Base-by-base conservation (phyloP, 2,888 invertebrate species). In the Rutpela maculata region DNA sequence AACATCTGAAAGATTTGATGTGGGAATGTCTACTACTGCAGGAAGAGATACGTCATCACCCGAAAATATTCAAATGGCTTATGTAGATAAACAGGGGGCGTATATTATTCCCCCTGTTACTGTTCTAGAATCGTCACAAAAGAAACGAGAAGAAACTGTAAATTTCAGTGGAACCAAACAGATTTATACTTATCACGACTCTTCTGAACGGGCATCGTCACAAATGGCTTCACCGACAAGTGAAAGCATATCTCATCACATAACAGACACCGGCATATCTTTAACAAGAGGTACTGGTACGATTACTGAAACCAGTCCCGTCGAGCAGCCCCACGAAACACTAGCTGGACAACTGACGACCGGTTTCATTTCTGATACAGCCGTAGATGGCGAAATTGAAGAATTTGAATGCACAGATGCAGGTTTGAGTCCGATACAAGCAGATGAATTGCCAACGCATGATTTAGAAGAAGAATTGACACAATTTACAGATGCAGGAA, bases 261-360 rank as follows among this genome's bases (percentile, higher is more conserved):
- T 91, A 19, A 91, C 91, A 11, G 92, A 92, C 84, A 92, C 92
- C 10, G 92, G 92, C 7, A 92, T 92, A 77, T 91, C 91, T 60
- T 82, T 92, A 69, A 92, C 92, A 0, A 85, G 91, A 78, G 91
- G 91, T 17, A 90, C 91, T 22, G 91, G 90, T 69, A 90, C 90
- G 4, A 84, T 89, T 65, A 50, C 50, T 50, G 43, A 9, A 43
- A 91, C 90, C 2, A 91, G 91, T 82, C 88, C 90, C 11, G 87
- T 88, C 12, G 86, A 88, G 65, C 89, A 89, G 74, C 87, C 88
- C n/a, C 86, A 87, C 19, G 89, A 87, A 63, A 85, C 86, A 26
- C 82, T 88, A 22, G 88, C 88, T 22, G 90, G 90, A 12, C 84
- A 88, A 22, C 89, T 88, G 84, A 90, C 90, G 0, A 89, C 90